Evolutionary conservation across 2,113 vertebrate species (phyloP).

Genomic region (Alectura lathami): DNA sequence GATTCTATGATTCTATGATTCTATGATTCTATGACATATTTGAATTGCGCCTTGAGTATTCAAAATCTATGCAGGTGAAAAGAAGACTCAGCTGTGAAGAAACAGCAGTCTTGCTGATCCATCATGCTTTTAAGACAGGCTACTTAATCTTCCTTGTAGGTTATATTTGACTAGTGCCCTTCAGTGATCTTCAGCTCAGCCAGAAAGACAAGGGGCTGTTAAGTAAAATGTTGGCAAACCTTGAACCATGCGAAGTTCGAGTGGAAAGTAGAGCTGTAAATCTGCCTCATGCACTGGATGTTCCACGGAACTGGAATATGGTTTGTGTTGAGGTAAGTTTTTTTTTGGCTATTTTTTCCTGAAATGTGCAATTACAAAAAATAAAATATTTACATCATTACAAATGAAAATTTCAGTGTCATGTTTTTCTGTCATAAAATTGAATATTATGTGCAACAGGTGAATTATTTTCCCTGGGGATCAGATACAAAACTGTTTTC

Average conservation of each 20-base stretch:
- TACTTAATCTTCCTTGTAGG: neutral
- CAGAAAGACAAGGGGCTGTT: neutral
- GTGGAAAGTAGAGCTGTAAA: neutral
- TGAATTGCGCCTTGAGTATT: neutral
- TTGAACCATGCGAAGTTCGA: neutral
- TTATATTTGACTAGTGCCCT: neutral
- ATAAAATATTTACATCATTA: conserved; percentile 82
- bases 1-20: too few relatives aligned
- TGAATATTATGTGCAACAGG: neutral
- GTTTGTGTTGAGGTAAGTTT: conserved; percentile 77
- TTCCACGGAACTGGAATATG: conserved; percentile 1
- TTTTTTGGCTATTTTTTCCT: conserved; percentile 77
- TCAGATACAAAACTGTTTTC: conserved; percentile 91
- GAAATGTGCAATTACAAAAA: conserved; percentile 59
- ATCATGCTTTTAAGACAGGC: neutral
- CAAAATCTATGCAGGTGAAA: neutral
- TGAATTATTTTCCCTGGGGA: conserved; percentile 74
- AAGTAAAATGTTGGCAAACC: neutral
- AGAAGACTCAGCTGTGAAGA: neutral
- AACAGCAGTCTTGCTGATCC: neutral
- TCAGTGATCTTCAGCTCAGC: neutral
- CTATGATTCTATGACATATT: neutral
- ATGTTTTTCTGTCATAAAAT: conserved; percentile 56
- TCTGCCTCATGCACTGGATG: neutral
- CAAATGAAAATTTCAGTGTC: conserved; percentile 72